A percentile compares a stretch with the other conserved stretches of the same genome.
These are phyloP conservation scores for Goniozus legneri DNA, from an alignment of 1,140 invertebrate genomes.

Conservation along the genomic window DNA sequence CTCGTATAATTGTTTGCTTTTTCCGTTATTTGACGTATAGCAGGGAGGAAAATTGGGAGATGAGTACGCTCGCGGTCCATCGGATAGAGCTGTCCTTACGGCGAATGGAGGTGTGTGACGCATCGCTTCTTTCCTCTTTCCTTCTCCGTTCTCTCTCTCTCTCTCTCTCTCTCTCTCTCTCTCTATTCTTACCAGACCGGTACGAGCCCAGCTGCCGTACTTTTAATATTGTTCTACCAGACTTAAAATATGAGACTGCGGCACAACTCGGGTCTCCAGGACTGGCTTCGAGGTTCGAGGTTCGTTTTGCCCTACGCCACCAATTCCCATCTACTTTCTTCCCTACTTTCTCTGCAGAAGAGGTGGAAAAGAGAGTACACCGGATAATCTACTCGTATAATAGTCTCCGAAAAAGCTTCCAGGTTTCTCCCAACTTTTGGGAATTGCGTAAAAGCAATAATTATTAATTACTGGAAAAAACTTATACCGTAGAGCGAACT, in stretches of 20 bases:
- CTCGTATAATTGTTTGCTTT: too few species aligned
- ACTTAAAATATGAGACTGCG: slow-evolving; percentile 45
- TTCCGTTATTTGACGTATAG: neutral
- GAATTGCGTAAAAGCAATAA: slow-evolving; percentile 22
- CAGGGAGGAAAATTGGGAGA: slow-evolving; percentile 15
- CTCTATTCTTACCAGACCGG: neutral
- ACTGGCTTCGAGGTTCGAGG: slow-evolving; percentile 21
- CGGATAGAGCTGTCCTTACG: slow-evolving; percentile 31
- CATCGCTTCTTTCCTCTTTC: slow-evolving; percentile 22
- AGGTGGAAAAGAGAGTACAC: neutral
- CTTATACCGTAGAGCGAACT: slow-evolving; percentile 15
- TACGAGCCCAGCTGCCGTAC: slow-evolving; percentile 40
- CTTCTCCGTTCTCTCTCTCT: slow-evolving; percentile 10
- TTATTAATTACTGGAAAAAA: slow-evolving; percentile 24
- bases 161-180: slow-evolving; percentile 18
- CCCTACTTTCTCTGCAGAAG: too few species aligned
- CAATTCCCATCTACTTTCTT: slow-evolving; percentile 28
- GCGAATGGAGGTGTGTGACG: slow-evolving; percentile 20
- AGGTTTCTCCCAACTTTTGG: slow-evolving; percentile 13
- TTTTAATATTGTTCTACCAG: slow-evolving; percentile 49
- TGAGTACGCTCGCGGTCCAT: slow-evolving; percentile 24
- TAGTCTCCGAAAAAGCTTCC: slow-evolving; percentile 17
- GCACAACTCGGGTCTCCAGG: slow-evolving; percentile 27
- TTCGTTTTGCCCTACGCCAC: slow-evolving; percentile 14
- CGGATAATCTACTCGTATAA: slow-evolving; percentile 26